A percentile compares a stretch with the other conserved stretches of the same genome.
Evolutionary conservation across 2,888 invertebrate genomes (phyloP).

Genomic region (Drosophila tanythrix): DNA sequence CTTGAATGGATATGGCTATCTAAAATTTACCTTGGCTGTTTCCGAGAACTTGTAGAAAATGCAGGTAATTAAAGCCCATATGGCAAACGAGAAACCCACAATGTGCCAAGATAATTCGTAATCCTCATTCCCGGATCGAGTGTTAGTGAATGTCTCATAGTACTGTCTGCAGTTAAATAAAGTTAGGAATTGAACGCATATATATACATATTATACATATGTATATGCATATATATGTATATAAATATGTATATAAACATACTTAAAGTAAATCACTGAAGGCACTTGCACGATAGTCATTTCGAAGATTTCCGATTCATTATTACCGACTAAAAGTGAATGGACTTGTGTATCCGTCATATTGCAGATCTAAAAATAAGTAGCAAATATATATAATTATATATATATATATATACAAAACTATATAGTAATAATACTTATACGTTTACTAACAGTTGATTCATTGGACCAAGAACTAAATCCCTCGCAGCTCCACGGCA

Average conservation of each 20-base stretch:
- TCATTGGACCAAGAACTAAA: conserved; percentile 41
- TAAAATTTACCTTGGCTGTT: conserved; percentile 55
- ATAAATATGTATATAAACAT: neutral
- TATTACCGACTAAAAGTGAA: neutral
- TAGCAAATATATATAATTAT: accelerated
- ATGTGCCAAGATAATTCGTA: conserved; percentile 74
- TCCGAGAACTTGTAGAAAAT: conserved; percentile 71
- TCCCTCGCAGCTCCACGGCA: conserved; percentile 93
- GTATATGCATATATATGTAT: too few relatives aligned
- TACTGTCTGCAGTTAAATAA: conserved; percentile 16
- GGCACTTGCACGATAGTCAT: conserved; percentile 54
- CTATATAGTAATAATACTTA: neutral
- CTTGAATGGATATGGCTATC: neutral
- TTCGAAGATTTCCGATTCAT: neutral
- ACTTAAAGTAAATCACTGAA: conserved; percentile 75
- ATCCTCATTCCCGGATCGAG: accelerated
- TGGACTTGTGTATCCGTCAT: neutral
- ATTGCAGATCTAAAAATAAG: conserved; percentile 51
- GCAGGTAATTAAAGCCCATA: conserved; percentile 67
- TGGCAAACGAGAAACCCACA: conserved; percentile 47
- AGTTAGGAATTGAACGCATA: neutral
- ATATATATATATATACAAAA: neutral
- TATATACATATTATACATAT: too few relatives aligned
- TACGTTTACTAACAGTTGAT: conserved; percentile 43
- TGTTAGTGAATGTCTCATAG: neutral